Conservation (phyloP, 53 echinoderm and acorn worm genomes). For the Holothuria scabra region DNA sequence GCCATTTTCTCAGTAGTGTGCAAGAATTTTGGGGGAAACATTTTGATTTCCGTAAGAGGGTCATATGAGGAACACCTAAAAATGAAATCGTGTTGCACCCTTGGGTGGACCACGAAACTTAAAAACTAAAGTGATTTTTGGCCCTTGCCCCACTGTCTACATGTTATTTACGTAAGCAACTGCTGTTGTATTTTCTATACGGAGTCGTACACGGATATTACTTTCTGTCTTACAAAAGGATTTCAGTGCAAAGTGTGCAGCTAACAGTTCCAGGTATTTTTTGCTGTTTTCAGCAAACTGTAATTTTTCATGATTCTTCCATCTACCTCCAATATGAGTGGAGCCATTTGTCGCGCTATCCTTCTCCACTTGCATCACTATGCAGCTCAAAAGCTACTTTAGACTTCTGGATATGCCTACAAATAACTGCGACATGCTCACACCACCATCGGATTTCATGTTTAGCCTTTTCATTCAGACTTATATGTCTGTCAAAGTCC, state of each 20-base stretch:
- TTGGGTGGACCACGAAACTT: too few relatives aligned
- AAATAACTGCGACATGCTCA: not conserved
- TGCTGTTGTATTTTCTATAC: constrained; percentile 17
- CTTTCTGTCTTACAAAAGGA: constrained; percentile 2
- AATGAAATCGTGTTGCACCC: too few relatives aligned
- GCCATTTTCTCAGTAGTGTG: too few relatives aligned
- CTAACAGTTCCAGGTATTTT: not conserved
- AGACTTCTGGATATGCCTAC: not conserved
- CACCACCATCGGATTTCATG: not conserved
- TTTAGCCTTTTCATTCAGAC: constrained; percentile 3
- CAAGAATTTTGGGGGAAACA: too few relatives aligned
- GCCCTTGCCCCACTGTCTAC: not conserved
- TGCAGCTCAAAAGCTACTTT: constrained; percentile 30
- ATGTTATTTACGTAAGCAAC: constrained; percentile 18
- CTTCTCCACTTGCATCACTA: constrained; percentile 54
- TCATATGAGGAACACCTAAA: too few relatives aligned
- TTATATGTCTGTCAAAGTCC: constrained; percentile 28
- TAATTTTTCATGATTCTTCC: not conserved
- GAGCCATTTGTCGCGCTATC: constrained; percentile 12
- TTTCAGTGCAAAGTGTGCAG: not conserved
- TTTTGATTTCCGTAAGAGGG: too few relatives aligned
- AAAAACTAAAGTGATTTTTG: too few relatives aligned
- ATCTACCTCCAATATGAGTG: not conserved
- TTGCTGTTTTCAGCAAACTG: not conserved
- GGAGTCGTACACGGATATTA: constrained; percentile 49